Percentiles rank a stretch among this genome's conserved stretches.
These are phyloP conservation scores for Diabrotica virgifera DNA, from an alignment of 1,140 invertebrate species.

Conservation along the genomic window DNA sequence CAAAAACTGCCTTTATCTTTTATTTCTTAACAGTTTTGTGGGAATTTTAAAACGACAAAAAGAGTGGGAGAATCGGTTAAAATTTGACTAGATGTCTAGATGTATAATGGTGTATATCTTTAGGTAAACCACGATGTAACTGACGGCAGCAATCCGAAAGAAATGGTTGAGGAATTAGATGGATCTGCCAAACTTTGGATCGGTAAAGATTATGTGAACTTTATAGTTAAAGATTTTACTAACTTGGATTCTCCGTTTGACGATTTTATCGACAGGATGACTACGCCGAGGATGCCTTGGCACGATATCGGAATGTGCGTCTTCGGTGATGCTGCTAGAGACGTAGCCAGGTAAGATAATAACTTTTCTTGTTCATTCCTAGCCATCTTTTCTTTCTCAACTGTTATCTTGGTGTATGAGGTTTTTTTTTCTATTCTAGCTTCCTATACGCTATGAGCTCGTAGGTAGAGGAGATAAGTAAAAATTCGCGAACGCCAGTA, in stretches of 20 bases:
- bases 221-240: slow-evolving; percentile 96
- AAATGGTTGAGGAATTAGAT: slow-evolving; percentile 50
- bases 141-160: slow-evolving; percentile 42
- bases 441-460: no score
- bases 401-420: neutral
- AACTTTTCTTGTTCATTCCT: no score
- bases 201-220: slow-evolving; percentile 97
- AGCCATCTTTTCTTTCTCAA: no score
- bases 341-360: slow-evolving; percentile 56
- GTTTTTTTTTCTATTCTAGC: neutral
- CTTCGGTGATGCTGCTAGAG: slow-evolving; percentile 79
- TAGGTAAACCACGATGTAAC: neutral
- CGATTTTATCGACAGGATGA: slow-evolving; percentile 55
- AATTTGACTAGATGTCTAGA: no score
- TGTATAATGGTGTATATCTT: no score
- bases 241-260: slow-evolving; percentile 86
- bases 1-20: no score
- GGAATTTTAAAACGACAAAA: no score
- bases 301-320: slow-evolving; percentile 91
- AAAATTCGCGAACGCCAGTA: no score
- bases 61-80: no score
- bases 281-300: slow-evolving; percentile 96
- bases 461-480: no score
- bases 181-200: slow-evolving; percentile 89
- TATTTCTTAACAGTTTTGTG: no score